Percentiles rank a stretch among this genome's conserved stretches.
Evolutionary conservation across 64 coral and sea anemone genomes (phyloP).

Genomic region (Stylophora pistillata): DNA sequence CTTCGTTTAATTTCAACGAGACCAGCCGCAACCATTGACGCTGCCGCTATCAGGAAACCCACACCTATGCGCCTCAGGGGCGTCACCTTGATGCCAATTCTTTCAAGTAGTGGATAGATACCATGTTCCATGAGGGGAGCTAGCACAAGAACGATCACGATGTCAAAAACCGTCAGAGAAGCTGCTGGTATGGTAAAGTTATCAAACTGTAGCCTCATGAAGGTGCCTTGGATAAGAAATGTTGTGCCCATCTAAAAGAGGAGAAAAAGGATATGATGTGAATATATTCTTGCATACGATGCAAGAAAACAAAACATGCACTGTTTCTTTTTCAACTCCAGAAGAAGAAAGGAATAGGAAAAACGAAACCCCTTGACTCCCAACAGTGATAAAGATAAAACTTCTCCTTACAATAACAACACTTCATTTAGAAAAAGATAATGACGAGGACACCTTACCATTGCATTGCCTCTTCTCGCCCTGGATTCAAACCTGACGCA

Average conservation of each 20-base stretch:
- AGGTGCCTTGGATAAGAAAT: conserved; percentile 71
- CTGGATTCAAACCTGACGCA: no score
- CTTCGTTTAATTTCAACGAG: conserved; percentile 56
- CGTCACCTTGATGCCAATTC: conserved; percentile 53
- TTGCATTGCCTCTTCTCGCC: no score
- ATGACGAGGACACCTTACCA: no score
- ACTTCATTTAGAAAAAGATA: no score
- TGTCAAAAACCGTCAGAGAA: conserved; percentile 58
- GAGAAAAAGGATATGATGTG: background rate
- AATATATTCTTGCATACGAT: no score
- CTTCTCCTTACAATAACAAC: no score
- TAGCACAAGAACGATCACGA: conserved; percentile 39
- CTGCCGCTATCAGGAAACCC: conserved; percentile 76
- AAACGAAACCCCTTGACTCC: no score
- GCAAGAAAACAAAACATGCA: no score
- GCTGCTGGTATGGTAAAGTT: conserved; percentile 57
- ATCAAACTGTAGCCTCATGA: conserved; percentile 60
- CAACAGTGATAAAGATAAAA: no score
- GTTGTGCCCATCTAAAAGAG: conserved; percentile 59
- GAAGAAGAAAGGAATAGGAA: no score
- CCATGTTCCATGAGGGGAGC: conserved; percentile 71
- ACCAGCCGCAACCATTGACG: conserved; percentile 66
- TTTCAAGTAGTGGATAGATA: conserved; percentile 52
- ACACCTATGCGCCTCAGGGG: conserved; percentile 68
- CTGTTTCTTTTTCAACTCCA: no score